phyloP scores from a whole-genome alignment of 2,797 vertebrate species.

The Kryptopterus vitreolus region DNA sequence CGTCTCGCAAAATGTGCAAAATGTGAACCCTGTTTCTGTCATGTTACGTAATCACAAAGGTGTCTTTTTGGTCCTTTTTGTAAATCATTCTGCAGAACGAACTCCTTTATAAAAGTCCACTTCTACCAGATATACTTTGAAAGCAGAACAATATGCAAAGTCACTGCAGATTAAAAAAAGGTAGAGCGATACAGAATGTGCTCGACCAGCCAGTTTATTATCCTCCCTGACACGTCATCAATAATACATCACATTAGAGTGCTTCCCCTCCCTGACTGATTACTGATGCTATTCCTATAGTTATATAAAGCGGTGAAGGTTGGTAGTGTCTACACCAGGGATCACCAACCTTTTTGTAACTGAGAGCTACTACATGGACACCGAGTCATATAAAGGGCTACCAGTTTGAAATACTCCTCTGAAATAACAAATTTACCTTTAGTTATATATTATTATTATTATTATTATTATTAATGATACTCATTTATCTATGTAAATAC shows the following conservation, averaged over 20 bases:
- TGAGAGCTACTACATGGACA: too few relatives aligned
- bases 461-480: too few relatives aligned
- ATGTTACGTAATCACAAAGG: background rate
- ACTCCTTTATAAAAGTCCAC: background rate
- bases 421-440: too few relatives aligned
- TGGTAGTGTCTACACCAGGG: constrained; percentile 1
- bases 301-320: constrained; percentile 30
- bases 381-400: too few relatives aligned
- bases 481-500: too few relatives aligned
- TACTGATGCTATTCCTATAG: constrained; percentile 21
- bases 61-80: background rate
- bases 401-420: too few relatives aligned
- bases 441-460: too few relatives aligned
- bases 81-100: background rate
- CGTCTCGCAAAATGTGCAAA: background rate
- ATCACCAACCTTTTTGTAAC: too few relatives aligned
- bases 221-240: constrained; percentile 39
- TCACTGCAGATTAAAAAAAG: constrained; percentile 11
- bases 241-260: constrained; percentile 43
- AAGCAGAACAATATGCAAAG: background rate
- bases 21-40: background rate
- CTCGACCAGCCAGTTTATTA: constrained; percentile 34
- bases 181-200: constrained; percentile 25
- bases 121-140: background rate
- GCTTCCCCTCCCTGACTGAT: constrained; percentile 29